Evolutionary conservation across 2,888 invertebrate genomes (phyloP).

Genomic region (Hyalella azteca): DNA sequence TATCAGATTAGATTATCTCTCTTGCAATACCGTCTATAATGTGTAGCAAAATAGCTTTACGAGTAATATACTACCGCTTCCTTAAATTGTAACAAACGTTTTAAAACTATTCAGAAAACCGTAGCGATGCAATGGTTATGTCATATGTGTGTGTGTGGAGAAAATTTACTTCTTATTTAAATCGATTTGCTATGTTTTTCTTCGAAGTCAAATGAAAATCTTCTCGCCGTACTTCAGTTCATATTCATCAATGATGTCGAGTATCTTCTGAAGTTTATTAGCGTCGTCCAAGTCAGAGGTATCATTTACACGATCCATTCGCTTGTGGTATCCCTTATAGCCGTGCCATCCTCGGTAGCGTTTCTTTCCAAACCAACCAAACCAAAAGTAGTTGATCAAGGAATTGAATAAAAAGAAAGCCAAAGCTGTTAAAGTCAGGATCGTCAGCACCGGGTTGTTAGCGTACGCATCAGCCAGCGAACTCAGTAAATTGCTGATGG

Average conservation of each 20-base stretch:
- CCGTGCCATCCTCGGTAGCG: neutral
- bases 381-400: neutral
- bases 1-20: too few relatives aligned
- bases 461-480: conserved; percentile 41
- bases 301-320: neutral
- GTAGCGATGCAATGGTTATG: too few relatives aligned
- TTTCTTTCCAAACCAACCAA: neutral
- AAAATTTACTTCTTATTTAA: too few relatives aligned
- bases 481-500: conserved; percentile 42
- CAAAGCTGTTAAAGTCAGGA: conserved; percentile 35
- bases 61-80: too few relatives aligned
- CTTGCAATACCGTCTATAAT: too few relatives aligned
- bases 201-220: neutral
- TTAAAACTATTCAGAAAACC: too few relatives aligned
- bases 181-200: too few relatives aligned
- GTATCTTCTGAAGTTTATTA: neutral
- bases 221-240: conserved; percentile 16
- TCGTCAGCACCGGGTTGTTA: conserved; percentile 44
- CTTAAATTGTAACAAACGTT: too few relatives aligned
- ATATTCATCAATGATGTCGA: neutral
- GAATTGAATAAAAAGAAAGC: conserved; percentile 44
- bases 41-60: too few relatives aligned
- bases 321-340: neutral
- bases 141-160: too few relatives aligned
- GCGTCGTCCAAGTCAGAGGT: neutral